Percentiles rank a stretch among this genome's conserved stretches.
phyloP scores from a whole-genome alignment of 2,797 vertebrate genomes.

The Hapalemur alaotrensis region DNA sequence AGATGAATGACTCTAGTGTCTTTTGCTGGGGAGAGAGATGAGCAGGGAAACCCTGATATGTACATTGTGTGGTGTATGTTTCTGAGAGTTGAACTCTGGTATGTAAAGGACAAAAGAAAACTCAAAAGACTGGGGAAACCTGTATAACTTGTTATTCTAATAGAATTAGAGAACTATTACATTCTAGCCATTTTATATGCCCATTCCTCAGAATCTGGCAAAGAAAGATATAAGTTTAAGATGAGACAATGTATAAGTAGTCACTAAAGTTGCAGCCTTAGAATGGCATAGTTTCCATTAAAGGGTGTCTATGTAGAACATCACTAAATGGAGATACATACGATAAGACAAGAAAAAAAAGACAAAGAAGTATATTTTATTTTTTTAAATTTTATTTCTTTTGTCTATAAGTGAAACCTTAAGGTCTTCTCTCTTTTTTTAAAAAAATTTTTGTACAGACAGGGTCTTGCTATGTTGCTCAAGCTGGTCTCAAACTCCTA shows the following conservation, averaged over 20 bases:
- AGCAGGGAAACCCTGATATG: fast-evolving
- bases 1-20: neutral
- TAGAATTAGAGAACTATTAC: neutral
- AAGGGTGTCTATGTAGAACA: neutral
- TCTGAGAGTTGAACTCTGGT: neutral
- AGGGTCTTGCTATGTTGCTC: too few species aligned
- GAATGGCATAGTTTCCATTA: neutral
- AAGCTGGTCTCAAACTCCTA: too few species aligned
- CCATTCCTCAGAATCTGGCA: neutral
- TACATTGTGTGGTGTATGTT: neutral
- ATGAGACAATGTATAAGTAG: neutral
- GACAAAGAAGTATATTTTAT: neutral
- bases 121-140: neutral
- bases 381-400: too few species aligned
- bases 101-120: neutral
- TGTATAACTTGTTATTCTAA: neutral
- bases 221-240: neutral
- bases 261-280: neutral
- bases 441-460: too few species aligned
- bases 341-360: neutral
- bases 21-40: neutral
- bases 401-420: too few species aligned
- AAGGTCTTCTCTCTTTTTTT: neutral
- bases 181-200: neutral
- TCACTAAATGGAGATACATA: neutral